Evolutionary conservation across 2,797 vertebrate species (phyloP).

Genomic region (Enteromius trimaculatus): DNA sequence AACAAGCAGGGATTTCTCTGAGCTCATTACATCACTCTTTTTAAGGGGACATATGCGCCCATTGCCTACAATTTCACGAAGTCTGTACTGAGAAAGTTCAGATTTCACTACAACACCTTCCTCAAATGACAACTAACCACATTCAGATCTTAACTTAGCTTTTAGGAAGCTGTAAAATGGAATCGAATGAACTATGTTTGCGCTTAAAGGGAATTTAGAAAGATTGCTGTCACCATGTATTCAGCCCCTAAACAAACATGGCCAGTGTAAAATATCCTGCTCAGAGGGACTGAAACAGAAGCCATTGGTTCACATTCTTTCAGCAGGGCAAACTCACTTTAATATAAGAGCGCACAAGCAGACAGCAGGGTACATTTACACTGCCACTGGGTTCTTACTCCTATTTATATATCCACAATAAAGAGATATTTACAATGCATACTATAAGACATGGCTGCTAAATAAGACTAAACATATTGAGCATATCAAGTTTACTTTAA

Average conservation of each 20-base stretch:
- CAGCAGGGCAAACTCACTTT: background rate
- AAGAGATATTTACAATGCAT: background rate
- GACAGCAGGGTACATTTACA: background rate
- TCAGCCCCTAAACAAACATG: background rate
- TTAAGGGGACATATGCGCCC: background rate
- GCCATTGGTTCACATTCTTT: background rate
- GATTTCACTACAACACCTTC: background rate
- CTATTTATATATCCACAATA: background rate
- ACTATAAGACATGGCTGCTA: background rate
- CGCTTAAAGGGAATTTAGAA: background rate
- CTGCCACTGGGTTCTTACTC: background rate
- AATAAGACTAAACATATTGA: background rate
- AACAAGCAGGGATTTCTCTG: background rate
- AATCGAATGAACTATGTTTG: background rate
- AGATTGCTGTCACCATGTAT: background rate
- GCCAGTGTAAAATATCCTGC: constrained; percentile 9
- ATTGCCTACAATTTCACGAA: background rate
- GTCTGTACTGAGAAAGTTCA: background rate
- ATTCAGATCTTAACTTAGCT: background rate
- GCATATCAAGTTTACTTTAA: background rate
- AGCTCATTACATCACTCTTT: background rate
- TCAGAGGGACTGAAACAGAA: constrained; percentile 5
- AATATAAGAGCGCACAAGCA: background rate
- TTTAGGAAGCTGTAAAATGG: background rate
- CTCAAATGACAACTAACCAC: background rate